Evolutionary conservation across 2,797 vertebrate species (phyloP), one percentile per base, ranked within the genome.

Genomic region (Takifugu rubripes): DNA sequence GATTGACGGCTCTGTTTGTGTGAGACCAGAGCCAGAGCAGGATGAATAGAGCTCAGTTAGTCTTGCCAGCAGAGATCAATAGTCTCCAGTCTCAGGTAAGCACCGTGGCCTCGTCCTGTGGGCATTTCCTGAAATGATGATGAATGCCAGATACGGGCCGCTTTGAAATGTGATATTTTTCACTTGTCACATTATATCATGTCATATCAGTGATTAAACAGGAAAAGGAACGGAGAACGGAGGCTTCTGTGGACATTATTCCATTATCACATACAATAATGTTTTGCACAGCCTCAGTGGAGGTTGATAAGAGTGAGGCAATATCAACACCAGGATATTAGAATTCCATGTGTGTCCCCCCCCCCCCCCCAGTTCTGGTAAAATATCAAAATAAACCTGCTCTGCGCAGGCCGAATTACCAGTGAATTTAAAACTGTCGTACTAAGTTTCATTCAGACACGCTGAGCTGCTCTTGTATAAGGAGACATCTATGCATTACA

Each of bases 1-100:
- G 88, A 89, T 72, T 88, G 87, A 89, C 84, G 70, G 85, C 84
- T 84, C 63, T 81, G 83, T 87, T 84, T 83, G 84, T 74, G 74
- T 15, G 68, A 74, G 79, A 75, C 65, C 75, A 71, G 63, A 66
- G 74, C 81, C 76, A 68, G 77, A 65, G 61, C 65, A 55, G 74
- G 81, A 83, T 83, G 84, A 86, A 84, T 85, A 81, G 78, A 83
- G 73, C 73, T 12, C 74, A 70, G 74, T 82, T 77, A 81, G 68
- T 17, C 71, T 83, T 78, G 81, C 83, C 77, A 77, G 70, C 73
- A 40, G 62, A 85, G 85, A 89, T 88, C 86, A 85, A 88, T 88
- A 81, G 82, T 77, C 70, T 77, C 64, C 56, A 78, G 81, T 83
- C 78, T 73, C 70, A 79, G 84, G 82, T 84, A 82, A 82, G 82